These are phyloP conservation scores for Drosophila diplacantha DNA, from an alignment of 2,888 invertebrate genomes.

Conservation along the genomic window DNA sequence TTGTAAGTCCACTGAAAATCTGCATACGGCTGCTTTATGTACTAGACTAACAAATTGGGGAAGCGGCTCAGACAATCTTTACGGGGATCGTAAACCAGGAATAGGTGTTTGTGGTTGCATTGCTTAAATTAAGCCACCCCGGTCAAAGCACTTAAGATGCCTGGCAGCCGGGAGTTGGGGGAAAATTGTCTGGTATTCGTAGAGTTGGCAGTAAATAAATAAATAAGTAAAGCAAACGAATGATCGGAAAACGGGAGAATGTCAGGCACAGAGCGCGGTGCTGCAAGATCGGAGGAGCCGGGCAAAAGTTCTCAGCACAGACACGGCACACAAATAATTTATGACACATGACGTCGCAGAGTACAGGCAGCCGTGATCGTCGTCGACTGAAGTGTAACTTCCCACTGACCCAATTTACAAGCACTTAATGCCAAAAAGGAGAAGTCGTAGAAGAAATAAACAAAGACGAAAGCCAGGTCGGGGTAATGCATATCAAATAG, in stretches of 20 bases:
- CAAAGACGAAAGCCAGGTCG: constrained; percentile 70
- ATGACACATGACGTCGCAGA: constrained; percentile 65
- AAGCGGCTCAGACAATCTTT: constrained; percentile 18
- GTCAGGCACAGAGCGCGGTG: constrained; percentile 30
- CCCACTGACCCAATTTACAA: constrained; percentile 75
- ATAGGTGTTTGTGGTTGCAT: constrained; percentile 27
- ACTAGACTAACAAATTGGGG: constrained; percentile 18
- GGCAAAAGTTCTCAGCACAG: constrained; percentile 60
- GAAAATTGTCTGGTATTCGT: constrained; percentile 31
- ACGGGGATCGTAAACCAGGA: constrained; percentile 30
- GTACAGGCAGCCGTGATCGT: constrained; percentile 24
- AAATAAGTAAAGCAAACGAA: constrained; percentile 44
- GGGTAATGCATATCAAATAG: constrained; percentile 73
- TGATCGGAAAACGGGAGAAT: constrained; percentile 37
- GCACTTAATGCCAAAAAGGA: constrained; percentile 73
- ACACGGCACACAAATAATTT: constrained; percentile 55
- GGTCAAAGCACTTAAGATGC: constrained; percentile 27
- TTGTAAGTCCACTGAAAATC: constrained; percentile 17
- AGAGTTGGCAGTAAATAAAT: constrained; percentile 51
- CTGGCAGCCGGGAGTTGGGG: background rate
- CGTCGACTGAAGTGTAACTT: constrained; percentile 73
- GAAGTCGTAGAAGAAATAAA: constrained; percentile 74
- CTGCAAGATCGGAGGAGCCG: constrained; percentile 9
- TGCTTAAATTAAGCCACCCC: constrained; percentile 14
- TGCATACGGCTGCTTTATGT: constrained; percentile 28